Evolutionary conservation across 2,888 invertebrate species (phyloP).

Genomic region (Latrodectus elegans): DNA sequence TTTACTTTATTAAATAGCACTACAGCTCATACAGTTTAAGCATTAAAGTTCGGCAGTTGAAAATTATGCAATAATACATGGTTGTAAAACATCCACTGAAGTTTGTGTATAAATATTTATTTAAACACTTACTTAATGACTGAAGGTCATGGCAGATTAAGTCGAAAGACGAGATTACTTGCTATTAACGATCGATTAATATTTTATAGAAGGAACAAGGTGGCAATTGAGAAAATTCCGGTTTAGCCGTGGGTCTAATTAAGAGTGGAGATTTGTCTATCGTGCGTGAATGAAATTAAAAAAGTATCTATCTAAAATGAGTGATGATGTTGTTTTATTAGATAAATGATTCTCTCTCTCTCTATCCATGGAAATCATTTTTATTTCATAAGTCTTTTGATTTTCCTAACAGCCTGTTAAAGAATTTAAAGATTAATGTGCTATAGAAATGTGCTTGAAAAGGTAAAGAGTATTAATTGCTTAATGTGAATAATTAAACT

Average conservation of each 20-base stretch:
- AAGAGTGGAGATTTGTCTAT: constrained; percentile 17
- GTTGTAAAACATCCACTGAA: too few relatives aligned
- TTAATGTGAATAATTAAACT: too few relatives aligned
- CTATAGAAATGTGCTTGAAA: too few relatives aligned
- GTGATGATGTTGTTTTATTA: constrained; percentile 24
- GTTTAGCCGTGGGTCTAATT: constrained; percentile 42
- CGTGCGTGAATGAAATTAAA: constrained; percentile 35
- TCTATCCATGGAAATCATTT: neutral
- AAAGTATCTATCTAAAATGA: constrained; percentile 26
- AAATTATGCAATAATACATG: too few relatives aligned
- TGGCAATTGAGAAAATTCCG: constrained; percentile 57
- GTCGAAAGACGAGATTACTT: constrained; percentile 30
- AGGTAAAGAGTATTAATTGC: too few relatives aligned
- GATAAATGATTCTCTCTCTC: neutral
- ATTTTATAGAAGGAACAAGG: constrained; percentile 49
- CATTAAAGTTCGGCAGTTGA: too few relatives aligned
- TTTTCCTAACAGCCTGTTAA: too few relatives aligned
- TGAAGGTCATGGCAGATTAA: constrained; percentile 39
- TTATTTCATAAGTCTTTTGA: too few relatives aligned
- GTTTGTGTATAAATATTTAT: neutral
- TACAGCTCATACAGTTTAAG: too few relatives aligned
- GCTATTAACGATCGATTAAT: constrained; percentile 59
- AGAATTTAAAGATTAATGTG: too few relatives aligned
- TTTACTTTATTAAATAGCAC: too few relatives aligned
- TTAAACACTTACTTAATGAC: neutral